phyloP scores from a whole-genome alignment of 1,140 invertebrate species.

The Odontomachus brunneus region DNA sequence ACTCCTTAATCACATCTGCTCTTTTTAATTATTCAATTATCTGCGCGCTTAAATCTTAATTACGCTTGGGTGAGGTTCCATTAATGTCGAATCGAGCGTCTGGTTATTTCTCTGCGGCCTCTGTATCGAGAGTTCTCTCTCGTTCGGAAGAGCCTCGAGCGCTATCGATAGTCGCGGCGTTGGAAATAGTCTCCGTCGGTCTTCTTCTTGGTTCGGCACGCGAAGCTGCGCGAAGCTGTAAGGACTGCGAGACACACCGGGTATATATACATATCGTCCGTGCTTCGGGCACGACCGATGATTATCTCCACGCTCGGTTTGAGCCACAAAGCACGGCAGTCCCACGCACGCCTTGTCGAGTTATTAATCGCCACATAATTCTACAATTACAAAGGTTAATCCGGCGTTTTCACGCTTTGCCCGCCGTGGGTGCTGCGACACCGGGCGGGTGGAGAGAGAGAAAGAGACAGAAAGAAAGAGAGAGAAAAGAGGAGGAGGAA shows the following conservation, averaged over 20 bases:
- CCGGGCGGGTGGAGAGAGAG: not conserved
- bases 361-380: slow-evolving; percentile 84
- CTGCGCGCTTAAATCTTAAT: not conserved
- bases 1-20: not conserved
- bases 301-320: slow-evolving; percentile 82
- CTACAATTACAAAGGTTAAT: slow-evolving; percentile 82
- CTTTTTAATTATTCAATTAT: not conserved
- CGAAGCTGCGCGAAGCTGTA: not conserved
- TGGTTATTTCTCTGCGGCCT: not conserved
- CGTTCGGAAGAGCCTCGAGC: not conserved
- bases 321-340: slow-evolving; percentile 80
- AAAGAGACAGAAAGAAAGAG: slow-evolving; percentile 31
- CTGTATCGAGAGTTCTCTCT: not conserved
- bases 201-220: not conserved
- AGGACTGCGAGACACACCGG: slow-evolving; percentile 28
- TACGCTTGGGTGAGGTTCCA: too few species aligned
- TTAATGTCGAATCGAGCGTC: not conserved
- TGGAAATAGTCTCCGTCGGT: not conserved
- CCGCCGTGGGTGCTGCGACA: slow-evolving; percentile 67
- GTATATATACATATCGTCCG: slow-evolving; percentile 73
- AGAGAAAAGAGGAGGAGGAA: slow-evolving; percentile 9
- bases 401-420: slow-evolving; percentile 81
- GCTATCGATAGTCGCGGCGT: not conserved
- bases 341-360: slow-evolving; percentile 82
- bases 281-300: slow-evolving; percentile 79